Conservation (phyloP, 1,140 invertebrate genomes). For the Melanaphis sacchari region DNA sequence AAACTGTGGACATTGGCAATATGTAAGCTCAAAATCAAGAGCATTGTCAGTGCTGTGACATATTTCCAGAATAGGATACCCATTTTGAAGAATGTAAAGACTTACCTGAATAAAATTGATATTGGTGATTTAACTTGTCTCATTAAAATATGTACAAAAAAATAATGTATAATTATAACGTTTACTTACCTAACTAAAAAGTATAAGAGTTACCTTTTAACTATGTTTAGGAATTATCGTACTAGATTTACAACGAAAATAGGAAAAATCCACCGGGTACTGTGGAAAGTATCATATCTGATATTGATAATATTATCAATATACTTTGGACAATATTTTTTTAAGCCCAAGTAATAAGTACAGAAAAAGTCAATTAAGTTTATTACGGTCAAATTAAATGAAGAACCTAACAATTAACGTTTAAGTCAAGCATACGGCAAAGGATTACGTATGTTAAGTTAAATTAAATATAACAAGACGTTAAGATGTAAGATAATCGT, state of each 20-base stretch:
- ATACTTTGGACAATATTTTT: neutral
- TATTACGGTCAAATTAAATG: neutral
- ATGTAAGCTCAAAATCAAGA: constrained; percentile 14
- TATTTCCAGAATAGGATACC: neutral
- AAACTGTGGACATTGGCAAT: constrained; percentile 62
- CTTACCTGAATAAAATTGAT: constrained; percentile 23
- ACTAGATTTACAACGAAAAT: neutral
- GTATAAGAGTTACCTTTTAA: neutral
- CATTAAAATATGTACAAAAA: neutral
- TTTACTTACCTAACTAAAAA: constrained; percentile 16
- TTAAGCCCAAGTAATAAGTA: neutral
- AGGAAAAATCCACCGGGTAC: neutral
- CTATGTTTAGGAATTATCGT: neutral
- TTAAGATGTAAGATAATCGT: neutral
- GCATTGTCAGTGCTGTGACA: neutral
- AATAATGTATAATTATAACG: neutral
- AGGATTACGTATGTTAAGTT: neutral
- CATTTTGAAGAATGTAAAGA: constrained; percentile 39
- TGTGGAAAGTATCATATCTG: neutral
- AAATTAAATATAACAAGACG: neutral
- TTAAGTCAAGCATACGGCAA: neutral
- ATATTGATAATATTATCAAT: constrained; percentile 44
- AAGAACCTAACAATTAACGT: neutral
- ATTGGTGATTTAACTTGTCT: neutral
- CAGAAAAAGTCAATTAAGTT: neutral